These are phyloP conservation scores for Macroteleia sp. DNA, from an alignment of 2,888 invertebrate genomes.

Conservation along the genomic window DNA sequence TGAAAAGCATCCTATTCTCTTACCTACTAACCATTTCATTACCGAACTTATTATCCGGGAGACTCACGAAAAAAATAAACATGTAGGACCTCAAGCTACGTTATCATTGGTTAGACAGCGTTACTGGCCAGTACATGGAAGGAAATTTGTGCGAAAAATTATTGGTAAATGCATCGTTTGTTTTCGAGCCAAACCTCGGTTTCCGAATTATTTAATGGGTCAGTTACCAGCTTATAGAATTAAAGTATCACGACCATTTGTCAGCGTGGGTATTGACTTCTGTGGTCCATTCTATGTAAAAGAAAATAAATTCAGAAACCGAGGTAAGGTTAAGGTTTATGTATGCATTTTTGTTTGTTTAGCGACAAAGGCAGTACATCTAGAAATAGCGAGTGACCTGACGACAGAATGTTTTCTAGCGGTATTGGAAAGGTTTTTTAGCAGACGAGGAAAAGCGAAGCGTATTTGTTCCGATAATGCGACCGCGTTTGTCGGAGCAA, in stretches of 20 bases:
- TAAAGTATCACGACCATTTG: constrained; percentile 3
- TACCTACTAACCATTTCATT: constrained; percentile 10
- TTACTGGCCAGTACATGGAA: constrained; percentile 23
- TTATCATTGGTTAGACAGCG: neutral
- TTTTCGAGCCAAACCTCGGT: constrained; percentile 7
- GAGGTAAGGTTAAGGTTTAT: constrained; percentile 15
- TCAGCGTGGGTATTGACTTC: neutral
- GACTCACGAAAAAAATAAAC: constrained; percentile 3
- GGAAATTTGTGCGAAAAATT: constrained; percentile 1
- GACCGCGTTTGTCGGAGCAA: neutral
- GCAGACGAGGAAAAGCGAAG: neutral
- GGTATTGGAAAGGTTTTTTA: neutral
- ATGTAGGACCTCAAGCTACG: neutral
- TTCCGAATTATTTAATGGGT: constrained; percentile 17
- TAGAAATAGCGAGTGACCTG: constrained; percentile 6
- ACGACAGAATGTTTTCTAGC: neutral
- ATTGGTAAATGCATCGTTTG: constrained; percentile 5
- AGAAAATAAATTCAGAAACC: constrained; percentile 8
- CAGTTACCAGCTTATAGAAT: constrained; percentile 23
- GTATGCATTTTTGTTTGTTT: constrained; percentile 11
- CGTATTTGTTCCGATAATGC: constrained; percentile 6
- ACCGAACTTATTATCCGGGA: constrained; percentile 6
- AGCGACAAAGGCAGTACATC: constrained; percentile 5
- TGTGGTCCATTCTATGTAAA: neutral
- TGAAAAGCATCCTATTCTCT: constrained; percentile 20